A percentile compares a stretch with the other conserved stretches of the same genome.
Evolutionary conservation across 2,888 invertebrate genomes (phyloP).

Genomic region (Leptogaster cylindrica): DNA sequence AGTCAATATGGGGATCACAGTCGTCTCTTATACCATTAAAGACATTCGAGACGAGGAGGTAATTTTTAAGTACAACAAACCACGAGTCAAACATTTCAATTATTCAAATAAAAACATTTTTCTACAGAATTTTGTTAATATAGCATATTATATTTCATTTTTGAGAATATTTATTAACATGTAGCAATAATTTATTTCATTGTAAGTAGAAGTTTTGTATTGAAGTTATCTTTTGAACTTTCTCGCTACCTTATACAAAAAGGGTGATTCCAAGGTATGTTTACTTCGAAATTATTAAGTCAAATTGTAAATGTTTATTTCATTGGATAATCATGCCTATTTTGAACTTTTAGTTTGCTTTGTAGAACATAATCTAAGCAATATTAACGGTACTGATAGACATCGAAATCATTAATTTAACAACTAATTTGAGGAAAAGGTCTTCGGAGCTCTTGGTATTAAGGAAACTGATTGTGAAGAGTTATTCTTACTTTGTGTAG

Average conservation of each 20-base stretch:
- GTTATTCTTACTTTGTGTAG: too few relatives aligned
- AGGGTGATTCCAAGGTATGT: slow-evolving; percentile 61
- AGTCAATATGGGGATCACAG: slow-evolving; percentile 96
- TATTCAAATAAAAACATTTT: not conserved
- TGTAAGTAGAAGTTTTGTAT: slow-evolving; percentile 44
- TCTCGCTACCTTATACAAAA: slow-evolving; percentile 47
- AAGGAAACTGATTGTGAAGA: too few relatives aligned
- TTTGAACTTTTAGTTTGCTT: slow-evolving; percentile 8
- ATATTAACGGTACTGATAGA: slow-evolving; percentile 9
- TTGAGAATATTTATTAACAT: slow-evolving; percentile 23
- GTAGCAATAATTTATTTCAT: slow-evolving; percentile 29
- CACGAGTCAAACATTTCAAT: not conserved
- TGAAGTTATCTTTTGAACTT: slow-evolving; percentile 43
- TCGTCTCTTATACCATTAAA: slow-evolving; percentile 92
- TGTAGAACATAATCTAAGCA: slow-evolving; percentile 5
- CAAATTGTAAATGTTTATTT: slow-evolving; percentile 49
- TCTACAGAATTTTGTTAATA: not conserved
- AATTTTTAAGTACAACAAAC: slow-evolving; percentile 53
- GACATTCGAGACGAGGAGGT: slow-evolving; percentile 96
- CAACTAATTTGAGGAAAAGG: too few relatives aligned
- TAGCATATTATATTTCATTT: slow-evolving; percentile 27
- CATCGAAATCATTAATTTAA: too few relatives aligned
- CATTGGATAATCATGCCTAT: slow-evolving; percentile 33
- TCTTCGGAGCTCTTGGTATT: too few relatives aligned
- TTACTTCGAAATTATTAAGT: slow-evolving; percentile 42